These are phyloP conservation scores for Bubo blakistoni DNA, from an alignment of 2,113 vertebrate species.

Conservation along the genomic window DNA sequence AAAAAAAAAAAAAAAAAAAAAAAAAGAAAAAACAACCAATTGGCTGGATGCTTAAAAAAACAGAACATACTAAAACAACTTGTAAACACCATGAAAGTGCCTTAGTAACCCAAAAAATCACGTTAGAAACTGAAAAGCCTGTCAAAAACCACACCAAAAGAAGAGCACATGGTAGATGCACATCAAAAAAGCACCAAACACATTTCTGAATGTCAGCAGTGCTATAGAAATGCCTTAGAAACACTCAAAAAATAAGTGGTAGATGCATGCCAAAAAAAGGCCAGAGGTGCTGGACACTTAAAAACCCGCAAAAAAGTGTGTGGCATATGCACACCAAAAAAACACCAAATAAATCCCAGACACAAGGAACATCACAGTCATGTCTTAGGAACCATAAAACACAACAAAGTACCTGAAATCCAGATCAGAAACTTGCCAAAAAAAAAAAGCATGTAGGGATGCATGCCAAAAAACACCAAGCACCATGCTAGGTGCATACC, in stretches of 20 bases:
- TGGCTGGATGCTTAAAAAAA: background rate
- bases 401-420: background rate
- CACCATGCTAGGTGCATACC: background rate
- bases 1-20: background rate
- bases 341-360: background rate
- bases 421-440: background rate
- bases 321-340: rapidly evolving
- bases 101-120: background rate
- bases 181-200: background rate
- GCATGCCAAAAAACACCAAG: background rate
- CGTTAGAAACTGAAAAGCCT: background rate
- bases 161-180: background rate
- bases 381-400: background rate
- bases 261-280: background rate
- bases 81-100: background rate
- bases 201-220: background rate
- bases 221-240: background rate
- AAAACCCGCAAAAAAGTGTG: background rate
- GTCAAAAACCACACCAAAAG: background rate
- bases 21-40: background rate
- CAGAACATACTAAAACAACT: background rate
- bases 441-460: background rate
- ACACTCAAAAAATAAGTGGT: background rate
- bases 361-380: background rate
- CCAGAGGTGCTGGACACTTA: background rate